Base-by-base conservation (phyloP, 2,888 invertebrate genomes). In the Lycocerus yunnanus region DNA sequence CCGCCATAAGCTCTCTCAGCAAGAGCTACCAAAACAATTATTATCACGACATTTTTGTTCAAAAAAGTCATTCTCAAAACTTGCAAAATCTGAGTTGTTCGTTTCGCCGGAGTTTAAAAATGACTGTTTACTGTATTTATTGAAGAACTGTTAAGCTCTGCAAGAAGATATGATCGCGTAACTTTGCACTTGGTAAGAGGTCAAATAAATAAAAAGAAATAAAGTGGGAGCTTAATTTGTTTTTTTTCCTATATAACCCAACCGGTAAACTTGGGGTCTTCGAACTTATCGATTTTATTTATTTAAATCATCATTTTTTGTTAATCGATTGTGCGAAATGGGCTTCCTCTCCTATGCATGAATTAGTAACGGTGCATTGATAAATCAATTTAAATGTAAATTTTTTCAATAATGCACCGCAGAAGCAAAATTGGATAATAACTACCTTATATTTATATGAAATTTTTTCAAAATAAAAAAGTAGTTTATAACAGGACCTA, bases 231-330 rank as follows among this genome's bases (percentile, higher is more conserved):
- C 73, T 77, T 75, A 68, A 77, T 78, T 77, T 66, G 71, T 69
- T 75, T 75, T 20, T n/a, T 68, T 68, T 66, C 75, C 15, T 66
- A 59, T 16, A 21, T 15, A 72, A 43, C 43, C 66, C 21, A 69
- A 75, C 72, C 75, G 72, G 69, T 77, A 73, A 72, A 43, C 59
- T 71, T 74, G 69, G 76, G 80, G 80, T 80, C 80, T 80, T 78
- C 79, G 80, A 80, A 80, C 80, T 73, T 78, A 63, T 67, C n/a
- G 74, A 68, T 77, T 14, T 63, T 63, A 67, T 70, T 70, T 21
- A 15, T 68, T 66, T 66, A 59, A 60, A 70, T 18, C 14, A 61
- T 66, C 18, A 13, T 63, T 43, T 63, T 63, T 18, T 16, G 61
- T 63, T 16, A 18, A 63, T 18, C 20, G 13, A 16, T 63, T 63